These are phyloP conservation scores for Meloe dianella DNA, from an alignment of 2,888 invertebrate species.

Conservation along the genomic window DNA sequence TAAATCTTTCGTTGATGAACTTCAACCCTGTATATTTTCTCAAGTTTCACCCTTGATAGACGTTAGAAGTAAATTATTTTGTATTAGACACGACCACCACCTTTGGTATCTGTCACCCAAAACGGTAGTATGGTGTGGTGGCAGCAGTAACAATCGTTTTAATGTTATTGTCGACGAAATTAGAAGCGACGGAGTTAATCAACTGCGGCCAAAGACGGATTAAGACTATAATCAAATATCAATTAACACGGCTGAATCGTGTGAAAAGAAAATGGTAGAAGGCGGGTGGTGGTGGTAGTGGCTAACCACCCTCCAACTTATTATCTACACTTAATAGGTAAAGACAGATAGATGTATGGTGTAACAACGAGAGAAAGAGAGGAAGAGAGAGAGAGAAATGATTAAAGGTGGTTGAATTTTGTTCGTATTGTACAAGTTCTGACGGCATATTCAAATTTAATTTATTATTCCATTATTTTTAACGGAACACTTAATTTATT, in stretches of 20 bases:
- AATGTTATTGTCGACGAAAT: constrained; percentile 52
- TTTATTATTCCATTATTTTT: constrained; percentile 56
- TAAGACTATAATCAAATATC: constrained; percentile 58
- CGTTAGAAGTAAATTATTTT: constrained; percentile 10
- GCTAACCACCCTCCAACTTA: neutral
- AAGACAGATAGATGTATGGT: neutral
- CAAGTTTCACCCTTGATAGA: no score
- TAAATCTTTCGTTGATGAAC: neutral
- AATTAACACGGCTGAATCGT: constrained; percentile 48
- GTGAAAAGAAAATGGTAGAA: constrained; percentile 16
- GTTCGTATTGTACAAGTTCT: constrained; percentile 21
- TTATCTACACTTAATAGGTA: neutral
- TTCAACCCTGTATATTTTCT: no score
- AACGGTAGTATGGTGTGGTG: constrained; percentile 6
- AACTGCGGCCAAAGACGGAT: constrained; percentile 55
- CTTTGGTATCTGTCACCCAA: constrained; percentile 16
- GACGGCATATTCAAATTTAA: constrained; percentile 48
- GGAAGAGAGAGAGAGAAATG: no score
- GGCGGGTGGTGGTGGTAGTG: neutral
- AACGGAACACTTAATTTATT: constrained; percentile 42
- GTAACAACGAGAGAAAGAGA: neutral
- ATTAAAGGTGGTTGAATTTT: constrained; percentile 14
- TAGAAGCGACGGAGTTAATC: constrained; percentile 54
- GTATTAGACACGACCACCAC: neutral
- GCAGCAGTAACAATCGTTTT: constrained; percentile 41